phyloP scores from a whole-genome alignment of 1,140 invertebrate genomes.

The Sycophila sp. region DNA sequence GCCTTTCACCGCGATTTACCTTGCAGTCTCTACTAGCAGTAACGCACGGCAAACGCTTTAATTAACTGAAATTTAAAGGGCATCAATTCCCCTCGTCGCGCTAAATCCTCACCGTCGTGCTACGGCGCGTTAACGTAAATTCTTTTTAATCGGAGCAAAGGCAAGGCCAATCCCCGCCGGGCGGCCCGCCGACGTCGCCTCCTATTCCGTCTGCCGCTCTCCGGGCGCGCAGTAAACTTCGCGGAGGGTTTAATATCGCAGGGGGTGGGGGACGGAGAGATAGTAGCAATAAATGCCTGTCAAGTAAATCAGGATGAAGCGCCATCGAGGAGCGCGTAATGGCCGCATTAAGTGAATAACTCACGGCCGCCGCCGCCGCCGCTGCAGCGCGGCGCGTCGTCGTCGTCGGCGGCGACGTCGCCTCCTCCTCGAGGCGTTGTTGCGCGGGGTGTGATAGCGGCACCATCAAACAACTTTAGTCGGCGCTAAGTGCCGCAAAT shows the following conservation, averaged over 20 bases:
- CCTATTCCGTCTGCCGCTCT: background rate
- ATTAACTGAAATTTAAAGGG: constrained; percentile 29
- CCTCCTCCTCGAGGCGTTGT: too few species aligned
- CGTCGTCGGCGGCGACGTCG: background rate
- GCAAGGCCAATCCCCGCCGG: too few species aligned
- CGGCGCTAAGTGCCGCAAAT: constrained; percentile 56
- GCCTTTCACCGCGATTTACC: too few species aligned
- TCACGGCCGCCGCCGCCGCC: constrained; percentile 45
- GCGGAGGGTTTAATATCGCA: constrained; percentile 17
- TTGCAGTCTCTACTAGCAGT: too few species aligned
- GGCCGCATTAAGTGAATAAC: constrained; percentile 64
- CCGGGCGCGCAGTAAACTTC: background rate
- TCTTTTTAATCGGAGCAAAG: constrained; percentile 24
- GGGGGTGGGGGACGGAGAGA: constrained; percentile 38
- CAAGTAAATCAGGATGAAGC: constrained; percentile 65
- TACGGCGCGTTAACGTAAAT: constrained; percentile 28
- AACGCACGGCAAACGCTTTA: constrained; percentile 14
- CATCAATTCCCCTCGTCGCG: constrained; percentile 3
- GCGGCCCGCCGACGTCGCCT: background rate
- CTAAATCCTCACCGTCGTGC: background rate
- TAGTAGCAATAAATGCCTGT: constrained; percentile 62
- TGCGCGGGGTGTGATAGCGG: constrained; percentile 55
- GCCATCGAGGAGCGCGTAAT: constrained; percentile 62
- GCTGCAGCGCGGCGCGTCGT: background rate
- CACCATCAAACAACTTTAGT: constrained; percentile 59